Percentiles rank a stretch among this genome's conserved stretches.
These are phyloP conservation scores for Cynopterus sphinx DNA, from an alignment of 2,797 vertebrate genomes.

Conservation along the genomic window DNA sequence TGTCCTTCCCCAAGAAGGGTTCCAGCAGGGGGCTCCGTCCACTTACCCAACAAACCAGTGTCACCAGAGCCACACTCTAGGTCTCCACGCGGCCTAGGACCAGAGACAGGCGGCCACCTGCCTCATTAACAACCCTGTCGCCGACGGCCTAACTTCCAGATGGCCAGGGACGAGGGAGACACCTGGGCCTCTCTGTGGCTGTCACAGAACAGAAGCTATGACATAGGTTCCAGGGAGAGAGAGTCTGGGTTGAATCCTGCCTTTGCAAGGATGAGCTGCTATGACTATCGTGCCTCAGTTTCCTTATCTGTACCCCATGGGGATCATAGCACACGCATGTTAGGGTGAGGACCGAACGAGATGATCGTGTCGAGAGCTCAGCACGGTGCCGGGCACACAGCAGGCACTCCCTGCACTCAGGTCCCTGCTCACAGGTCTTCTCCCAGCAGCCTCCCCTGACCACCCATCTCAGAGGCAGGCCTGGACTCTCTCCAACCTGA, in stretches of 20 bases:
- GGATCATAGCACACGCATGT: fast-evolving
- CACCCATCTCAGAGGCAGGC: fast-evolving
- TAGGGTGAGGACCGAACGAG: neutral
- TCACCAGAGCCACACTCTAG: neutral
- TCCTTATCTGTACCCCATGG: neutral
- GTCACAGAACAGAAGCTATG: neutral
- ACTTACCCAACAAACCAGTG: too few species aligned
- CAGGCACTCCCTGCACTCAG: neutral
- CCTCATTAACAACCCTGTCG: fast-evolving
- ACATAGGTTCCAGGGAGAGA: neutral
- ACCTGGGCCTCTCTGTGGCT: neutral
- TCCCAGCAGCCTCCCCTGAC: neutral
- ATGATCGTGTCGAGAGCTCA: fast-evolving
- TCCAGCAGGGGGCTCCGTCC: neutral
- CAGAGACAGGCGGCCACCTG: neutral
- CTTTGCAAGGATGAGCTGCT: neutral
- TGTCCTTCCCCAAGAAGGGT: neutral
- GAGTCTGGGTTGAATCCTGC: neutral
- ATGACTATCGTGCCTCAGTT: neutral
- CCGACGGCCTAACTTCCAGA: neutral
- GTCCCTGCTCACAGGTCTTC: neutral
- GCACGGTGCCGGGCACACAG: fast-evolving
- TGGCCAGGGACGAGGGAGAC: neutral
- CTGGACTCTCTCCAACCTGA: too few species aligned
- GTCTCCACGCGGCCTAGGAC: neutral